Evolutionary conservation across 2,797 vertebrate species (phyloP).

Genomic region (Characodon lateralis): DNA sequence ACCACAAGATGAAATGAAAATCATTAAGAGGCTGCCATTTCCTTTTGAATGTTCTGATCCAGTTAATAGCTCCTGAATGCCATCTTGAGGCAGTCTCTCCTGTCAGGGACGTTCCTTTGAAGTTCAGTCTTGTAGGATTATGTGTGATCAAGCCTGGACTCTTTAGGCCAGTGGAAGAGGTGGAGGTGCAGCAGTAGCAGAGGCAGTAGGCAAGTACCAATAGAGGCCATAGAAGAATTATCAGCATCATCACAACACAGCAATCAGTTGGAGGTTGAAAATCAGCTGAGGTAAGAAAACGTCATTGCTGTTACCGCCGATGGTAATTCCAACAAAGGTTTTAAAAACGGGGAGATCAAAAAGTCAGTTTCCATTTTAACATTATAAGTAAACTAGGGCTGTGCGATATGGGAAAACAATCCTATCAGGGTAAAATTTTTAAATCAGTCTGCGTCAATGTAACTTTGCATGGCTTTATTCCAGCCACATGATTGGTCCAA

Average conservation of each 20-base stretch:
- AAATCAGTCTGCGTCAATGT: no score
- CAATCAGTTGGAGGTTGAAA: constrained; percentile 86
- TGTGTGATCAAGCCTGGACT: constrained; percentile 69
- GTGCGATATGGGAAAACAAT: no score
- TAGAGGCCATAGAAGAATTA: constrained; percentile 86
- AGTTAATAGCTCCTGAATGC: constrained; percentile 52
- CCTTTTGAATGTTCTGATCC: constrained; percentile 36
- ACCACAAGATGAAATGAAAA: constrained; percentile 2
- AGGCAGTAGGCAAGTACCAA: constrained; percentile 80
- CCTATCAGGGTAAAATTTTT: no score
- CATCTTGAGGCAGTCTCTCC: constrained; percentile 57
- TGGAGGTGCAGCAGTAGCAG: constrained; percentile 56
- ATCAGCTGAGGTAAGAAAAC: constrained; percentile 77
- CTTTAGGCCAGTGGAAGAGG: constrained; percentile 74
- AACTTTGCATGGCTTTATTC: no score
- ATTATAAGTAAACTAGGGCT: not conserved
- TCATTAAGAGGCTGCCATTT: not conserved
- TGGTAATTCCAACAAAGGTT: constrained; percentile 66
- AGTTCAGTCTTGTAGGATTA: constrained; percentile 66
- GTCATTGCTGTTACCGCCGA: constrained; percentile 65
- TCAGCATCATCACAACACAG: constrained; percentile 88
- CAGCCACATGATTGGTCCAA: no score
- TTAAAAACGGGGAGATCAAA: constrained; percentile 53
- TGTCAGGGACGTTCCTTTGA: constrained; percentile 66
- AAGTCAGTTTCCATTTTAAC: constrained; percentile 5